A percentile compares a stretch with the other conserved stretches of the same genome.
Evolutionary conservation across 1,140 invertebrate species (phyloP).

Genomic region (Caligus rogercresseyi): DNA sequence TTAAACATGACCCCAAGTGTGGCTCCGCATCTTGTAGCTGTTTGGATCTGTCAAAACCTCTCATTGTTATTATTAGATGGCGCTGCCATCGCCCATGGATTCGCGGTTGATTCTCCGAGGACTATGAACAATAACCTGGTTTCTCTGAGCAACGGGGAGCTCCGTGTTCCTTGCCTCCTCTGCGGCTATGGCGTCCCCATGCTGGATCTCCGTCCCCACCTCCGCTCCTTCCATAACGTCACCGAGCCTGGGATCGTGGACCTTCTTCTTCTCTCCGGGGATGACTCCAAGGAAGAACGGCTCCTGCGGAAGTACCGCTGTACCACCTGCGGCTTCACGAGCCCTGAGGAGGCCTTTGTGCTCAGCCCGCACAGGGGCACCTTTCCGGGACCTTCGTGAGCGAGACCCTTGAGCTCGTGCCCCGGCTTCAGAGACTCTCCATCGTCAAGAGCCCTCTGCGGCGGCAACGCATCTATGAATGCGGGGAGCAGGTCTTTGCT

Average conservation of each 20-base stretch:
- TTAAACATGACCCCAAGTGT: no score
- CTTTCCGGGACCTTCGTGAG: background rate
- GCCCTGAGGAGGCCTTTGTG: background rate
- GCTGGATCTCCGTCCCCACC: background rate
- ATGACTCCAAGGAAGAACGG: background rate
- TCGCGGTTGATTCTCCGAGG: no score
- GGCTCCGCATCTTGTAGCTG: no score
- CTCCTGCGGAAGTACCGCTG: background rate
- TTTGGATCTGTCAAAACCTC: no score
- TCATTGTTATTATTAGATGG: no score
- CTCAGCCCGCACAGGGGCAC: background rate
- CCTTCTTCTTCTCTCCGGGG: background rate
- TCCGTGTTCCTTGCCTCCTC: background rate
- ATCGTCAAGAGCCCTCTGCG: no score
- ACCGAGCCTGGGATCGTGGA: background rate
- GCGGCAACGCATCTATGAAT: no score
- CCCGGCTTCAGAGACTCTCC: background rate
- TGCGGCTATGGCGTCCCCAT: background rate
- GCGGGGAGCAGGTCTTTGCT: background rate
- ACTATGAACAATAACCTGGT: no score
- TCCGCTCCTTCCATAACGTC: background rate
- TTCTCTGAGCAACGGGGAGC: no score
- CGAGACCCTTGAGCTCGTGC: background rate
- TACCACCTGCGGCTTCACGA: background rate
- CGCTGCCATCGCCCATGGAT: background rate